Conservation (phyloP, 2,113 vertebrate genomes). For the Sarotherodon lohbergeri region DNA sequence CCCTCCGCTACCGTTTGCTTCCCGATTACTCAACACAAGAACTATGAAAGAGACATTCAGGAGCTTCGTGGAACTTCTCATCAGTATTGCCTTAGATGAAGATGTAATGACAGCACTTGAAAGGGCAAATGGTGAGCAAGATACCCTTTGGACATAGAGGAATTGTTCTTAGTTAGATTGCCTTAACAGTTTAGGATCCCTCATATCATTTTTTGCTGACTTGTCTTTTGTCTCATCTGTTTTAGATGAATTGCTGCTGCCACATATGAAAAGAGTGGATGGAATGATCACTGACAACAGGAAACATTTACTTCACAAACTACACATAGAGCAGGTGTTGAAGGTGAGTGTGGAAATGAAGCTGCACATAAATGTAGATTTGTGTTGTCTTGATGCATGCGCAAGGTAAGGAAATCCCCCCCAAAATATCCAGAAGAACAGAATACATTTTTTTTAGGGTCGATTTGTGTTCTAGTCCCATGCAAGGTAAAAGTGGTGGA, state of each 20-base stretch:
- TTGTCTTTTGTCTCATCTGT: background rate
- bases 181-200: background rate
- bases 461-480: background rate
- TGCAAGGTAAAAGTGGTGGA: background rate
- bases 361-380: background rate
- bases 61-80: slow-evolving; percentile 93
- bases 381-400: background rate
- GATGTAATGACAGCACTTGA: slow-evolving; percentile 88
- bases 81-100: slow-evolving; percentile 87
- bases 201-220: background rate
- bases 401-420: background rate
- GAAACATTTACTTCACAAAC: slow-evolving; percentile 87
- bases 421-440: background rate
- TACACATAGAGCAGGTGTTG: slow-evolving; percentile 85
- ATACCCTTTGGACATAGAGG: background rate
- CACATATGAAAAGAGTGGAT: slow-evolving; percentile 95
- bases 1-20: slow-evolving; percentile 80
- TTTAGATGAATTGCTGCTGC: slow-evolving; percentile 91
- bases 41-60: slow-evolving; percentile 97
- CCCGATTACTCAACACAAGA: slow-evolving; percentile 90
- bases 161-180: background rate
- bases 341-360: slow-evolving; percentile 75
- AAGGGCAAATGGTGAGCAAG: slow-evolving; percentile 83
- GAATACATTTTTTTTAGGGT: background rate
- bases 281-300: slow-evolving; percentile 93